Evolutionary conservation across 2,113 vertebrate species (phyloP).

Genomic region (Cyrtonyx montezumae): DNA sequence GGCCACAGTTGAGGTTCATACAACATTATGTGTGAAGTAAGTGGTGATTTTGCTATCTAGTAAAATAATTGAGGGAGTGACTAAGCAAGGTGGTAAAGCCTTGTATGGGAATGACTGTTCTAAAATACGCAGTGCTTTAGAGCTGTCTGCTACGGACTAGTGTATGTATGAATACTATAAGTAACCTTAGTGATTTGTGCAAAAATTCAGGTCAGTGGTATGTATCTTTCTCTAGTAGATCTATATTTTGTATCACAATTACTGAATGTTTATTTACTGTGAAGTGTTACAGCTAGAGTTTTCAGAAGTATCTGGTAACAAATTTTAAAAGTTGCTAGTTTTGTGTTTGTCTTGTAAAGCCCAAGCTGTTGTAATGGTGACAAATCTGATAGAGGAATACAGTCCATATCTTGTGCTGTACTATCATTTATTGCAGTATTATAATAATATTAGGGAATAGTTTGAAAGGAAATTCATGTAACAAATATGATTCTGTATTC

Average conservation of each 20-base stretch:
- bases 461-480: neutral
- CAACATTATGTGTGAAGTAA: neutral
- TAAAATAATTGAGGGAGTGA: neutral
- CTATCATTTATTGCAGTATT: neutral
- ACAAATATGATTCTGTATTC: neutral
- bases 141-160: neutral
- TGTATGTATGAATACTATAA: neutral
- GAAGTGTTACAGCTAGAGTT: neutral
- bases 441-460: neutral
- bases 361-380: fast-evolving
- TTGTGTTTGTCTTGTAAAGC: neutral
- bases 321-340: neutral
- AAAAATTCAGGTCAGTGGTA: neutral
- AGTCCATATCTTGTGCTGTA: neutral
- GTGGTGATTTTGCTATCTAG: neutral
- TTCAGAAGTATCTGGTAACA: neutral
- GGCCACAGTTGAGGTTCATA: neutral
- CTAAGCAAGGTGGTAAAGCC: neutral
- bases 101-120: neutral
- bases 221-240: neutral
- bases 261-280: neutral
- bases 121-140: neutral
- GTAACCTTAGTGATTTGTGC: neutral
- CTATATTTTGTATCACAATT: neutral
- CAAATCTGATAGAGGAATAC: neutral